These are phyloP conservation scores for Pyrocoelia pectoralis DNA, from an alignment of 2,888 invertebrate species.

Conservation along the genomic window DNA sequence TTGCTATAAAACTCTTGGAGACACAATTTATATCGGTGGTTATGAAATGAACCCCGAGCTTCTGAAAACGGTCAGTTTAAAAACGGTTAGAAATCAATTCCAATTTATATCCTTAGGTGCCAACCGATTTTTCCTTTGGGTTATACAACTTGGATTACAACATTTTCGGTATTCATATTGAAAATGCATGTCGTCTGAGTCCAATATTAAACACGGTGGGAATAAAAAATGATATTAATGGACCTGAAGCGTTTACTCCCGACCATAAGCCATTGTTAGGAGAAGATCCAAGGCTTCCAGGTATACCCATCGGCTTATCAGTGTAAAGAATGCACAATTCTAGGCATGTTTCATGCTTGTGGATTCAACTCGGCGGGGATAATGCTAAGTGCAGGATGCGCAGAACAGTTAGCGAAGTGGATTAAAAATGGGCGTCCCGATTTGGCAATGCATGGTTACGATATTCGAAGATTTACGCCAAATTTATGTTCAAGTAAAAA, in stretches of 20 bases:
- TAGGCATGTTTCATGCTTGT: conserved; percentile 85
- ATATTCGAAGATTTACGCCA: conserved; percentile 83
- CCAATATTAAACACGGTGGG: conserved; percentile 79
- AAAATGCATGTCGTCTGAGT: conserved; percentile 74
- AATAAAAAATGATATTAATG: conserved; percentile 86
- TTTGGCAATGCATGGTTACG: conserved; percentile 86
- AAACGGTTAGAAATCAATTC: neutral
- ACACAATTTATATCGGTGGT: conserved; percentile 84
- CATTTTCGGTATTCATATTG: conserved; percentile 80
- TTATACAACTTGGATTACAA: conserved; percentile 90
- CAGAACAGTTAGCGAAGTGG: conserved; percentile 87
- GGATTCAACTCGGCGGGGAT: conserved; percentile 93
- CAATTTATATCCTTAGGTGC: conserved; percentile 61
- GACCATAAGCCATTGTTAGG: conserved; percentile 91
- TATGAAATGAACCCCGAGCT: conserved; percentile 88
- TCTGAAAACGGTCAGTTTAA: conserved; percentile 70
- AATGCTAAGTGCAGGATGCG: conserved; percentile 90
- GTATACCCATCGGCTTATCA: conserved; percentile 48
- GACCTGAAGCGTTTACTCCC: conserved; percentile 92
- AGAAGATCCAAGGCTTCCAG: conserved; percentile 71
- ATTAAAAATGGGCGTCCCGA: conserved; percentile 82
- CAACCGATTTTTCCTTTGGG: conserved; percentile 82
- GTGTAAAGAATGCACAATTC: conserved; percentile 8
- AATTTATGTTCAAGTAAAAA: conserved; percentile 73
- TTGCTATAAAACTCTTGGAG: conserved; percentile 85